Evolutionary conservation across 2,797 vertebrate genomes (phyloP).

Genomic region (Epinephelus malabaricus): DNA sequence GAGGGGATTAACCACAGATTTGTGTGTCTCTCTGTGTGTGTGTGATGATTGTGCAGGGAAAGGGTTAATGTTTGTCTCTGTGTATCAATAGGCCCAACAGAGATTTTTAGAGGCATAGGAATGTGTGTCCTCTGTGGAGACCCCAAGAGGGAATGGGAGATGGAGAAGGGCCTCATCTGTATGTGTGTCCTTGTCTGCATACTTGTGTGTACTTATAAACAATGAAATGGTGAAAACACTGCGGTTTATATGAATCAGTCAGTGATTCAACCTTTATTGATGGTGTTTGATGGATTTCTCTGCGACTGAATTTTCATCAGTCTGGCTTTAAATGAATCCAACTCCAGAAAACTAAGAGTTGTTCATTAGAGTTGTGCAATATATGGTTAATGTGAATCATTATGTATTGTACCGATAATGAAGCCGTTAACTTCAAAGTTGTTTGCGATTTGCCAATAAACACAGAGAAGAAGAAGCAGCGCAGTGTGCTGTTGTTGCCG

Average conservation of each 20-base stretch:
- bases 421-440: no score
- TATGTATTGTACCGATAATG: no score
- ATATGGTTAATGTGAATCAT: no score
- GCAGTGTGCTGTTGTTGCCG: no score
- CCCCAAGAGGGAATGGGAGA: slow-evolving; percentile 36
- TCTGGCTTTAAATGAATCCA: background rate
- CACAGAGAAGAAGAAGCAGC: no score
- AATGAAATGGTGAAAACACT: background rate
- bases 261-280: background rate
- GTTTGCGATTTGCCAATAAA: no score
- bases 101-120: slow-evolving; percentile 58
- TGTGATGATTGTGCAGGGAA: slow-evolving; percentile 27
- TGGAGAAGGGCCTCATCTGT: slow-evolving; percentile 25
- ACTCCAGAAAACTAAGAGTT: no score
- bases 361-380: no score
- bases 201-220: background rate
- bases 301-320: background rate
- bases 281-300: background rate
- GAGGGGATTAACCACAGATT: slow-evolving; percentile 50
- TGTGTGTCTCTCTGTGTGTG: background rate
- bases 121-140: slow-evolving; percentile 62
- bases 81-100: slow-evolving; percentile 65
- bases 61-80: slow-evolving; percentile 64
- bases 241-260: background rate
- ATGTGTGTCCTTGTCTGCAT: slow-evolving; percentile 7